Percentiles rank a stretch among this genome's conserved stretches.
These are phyloP conservation scores for Crossaster papposus DNA, from an alignment of 53 echinoderm and acorn worm species.

Conservation along the genomic window DNA sequence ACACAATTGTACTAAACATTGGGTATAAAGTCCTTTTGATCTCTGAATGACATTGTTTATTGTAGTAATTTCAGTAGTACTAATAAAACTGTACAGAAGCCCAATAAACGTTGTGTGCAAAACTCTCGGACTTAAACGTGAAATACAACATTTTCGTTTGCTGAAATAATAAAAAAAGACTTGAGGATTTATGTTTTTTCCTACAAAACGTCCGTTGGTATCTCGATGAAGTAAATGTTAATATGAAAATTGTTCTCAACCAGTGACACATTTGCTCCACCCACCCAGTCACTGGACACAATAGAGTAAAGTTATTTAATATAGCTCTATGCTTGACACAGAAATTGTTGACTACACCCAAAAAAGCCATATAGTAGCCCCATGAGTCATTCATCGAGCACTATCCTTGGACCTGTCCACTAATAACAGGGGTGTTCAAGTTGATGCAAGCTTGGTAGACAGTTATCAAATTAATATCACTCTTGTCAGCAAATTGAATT, in stretches of 20 bases:
- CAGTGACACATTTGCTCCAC: background rate
- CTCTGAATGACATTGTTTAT: background rate
- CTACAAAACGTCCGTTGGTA: too few relatives aligned
- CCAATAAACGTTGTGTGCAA: background rate
- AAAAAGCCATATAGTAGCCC: background rate
- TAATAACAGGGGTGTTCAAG: background rate
- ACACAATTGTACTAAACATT: background rate
- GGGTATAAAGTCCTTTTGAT: background rate
- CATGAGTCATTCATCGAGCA: slow-evolving; percentile 47
- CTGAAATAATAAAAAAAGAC: too few relatives aligned
- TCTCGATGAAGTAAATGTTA: too few relatives aligned
- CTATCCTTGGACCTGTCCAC: slow-evolving; percentile 4
- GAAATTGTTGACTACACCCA: slow-evolving; percentile 49
- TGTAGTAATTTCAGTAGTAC: background rate
- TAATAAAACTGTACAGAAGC: background rate
- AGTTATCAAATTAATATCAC: too few relatives aligned
- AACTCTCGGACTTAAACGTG: too few relatives aligned
- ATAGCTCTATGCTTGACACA: too few relatives aligned
- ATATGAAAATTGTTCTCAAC: too few relatives aligned
- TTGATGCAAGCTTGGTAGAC: background rate
- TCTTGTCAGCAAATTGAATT: background rate
- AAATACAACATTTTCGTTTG: too few relatives aligned
- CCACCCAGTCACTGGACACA: background rate
- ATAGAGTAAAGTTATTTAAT: too few relatives aligned
- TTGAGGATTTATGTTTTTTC: too few relatives aligned